Conservation (phyloP, 1,140 invertebrate species). For the Caenorhabditis tropicalis region DNA sequence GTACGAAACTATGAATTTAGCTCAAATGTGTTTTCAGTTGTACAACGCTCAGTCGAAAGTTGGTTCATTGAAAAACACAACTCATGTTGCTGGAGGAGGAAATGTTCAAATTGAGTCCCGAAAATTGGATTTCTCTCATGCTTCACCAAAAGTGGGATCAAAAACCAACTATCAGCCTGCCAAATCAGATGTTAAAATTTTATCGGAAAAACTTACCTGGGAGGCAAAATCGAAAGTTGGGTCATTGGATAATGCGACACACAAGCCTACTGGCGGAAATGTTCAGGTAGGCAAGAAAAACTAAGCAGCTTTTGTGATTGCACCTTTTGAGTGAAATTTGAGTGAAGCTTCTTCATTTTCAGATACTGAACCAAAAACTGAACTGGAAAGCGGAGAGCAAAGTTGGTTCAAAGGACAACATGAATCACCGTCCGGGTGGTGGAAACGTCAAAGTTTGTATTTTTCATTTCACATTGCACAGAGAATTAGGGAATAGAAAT, state of each 20-base stretch:
- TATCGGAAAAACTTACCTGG: constrained; percentile 45
- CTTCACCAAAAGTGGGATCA: constrained; percentile 28
- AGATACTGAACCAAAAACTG: constrained; percentile 86
- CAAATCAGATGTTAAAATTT: constrained; percentile 12
- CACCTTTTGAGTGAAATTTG: too few relatives aligned
- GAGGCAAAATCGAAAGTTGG: constrained; percentile 77
- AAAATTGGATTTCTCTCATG: background rate
- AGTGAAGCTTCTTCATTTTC: constrained; percentile 72
- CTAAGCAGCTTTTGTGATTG: too few relatives aligned
- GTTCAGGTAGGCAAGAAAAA: too few relatives aligned
- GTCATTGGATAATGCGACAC: constrained; percentile 85
- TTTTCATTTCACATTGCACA: background rate
- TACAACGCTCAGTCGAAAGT: constrained; percentile 91
- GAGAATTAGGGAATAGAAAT: background rate
- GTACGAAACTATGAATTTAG: background rate
- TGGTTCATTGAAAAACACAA: constrained; percentile 89
- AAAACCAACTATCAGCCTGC: constrained; percentile 3
- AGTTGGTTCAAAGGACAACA: constrained; percentile 90
- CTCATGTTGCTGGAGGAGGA: constrained; percentile 79
- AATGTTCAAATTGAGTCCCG: constrained; percentile 51
- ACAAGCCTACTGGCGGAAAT: constrained; percentile 77
- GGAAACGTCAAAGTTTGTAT: constrained; percentile 85
- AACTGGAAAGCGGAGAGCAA: constrained; percentile 88
- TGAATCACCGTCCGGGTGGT: constrained; percentile 85
- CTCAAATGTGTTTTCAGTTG: constrained; percentile 76